Conservation (phyloP, 2,888 invertebrate genomes). For the Prosapia bicincta region DNA sequence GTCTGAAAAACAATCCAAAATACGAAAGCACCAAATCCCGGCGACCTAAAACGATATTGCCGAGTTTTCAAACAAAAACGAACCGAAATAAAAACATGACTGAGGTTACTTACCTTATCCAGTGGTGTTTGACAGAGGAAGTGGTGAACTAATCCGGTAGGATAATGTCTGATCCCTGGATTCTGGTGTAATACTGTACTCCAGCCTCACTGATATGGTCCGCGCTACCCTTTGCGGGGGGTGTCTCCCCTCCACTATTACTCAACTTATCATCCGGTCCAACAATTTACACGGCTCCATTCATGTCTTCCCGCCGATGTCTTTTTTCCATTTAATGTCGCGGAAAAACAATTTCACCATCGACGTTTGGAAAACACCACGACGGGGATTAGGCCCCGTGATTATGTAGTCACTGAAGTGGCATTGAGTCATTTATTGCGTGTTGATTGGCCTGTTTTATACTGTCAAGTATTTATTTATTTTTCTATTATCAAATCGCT, state of each 20-base stretch:
- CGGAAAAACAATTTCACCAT: not conserved
- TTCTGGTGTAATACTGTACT: constrained; percentile 25
- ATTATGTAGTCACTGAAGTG: no score
- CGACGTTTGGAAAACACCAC: not conserved
- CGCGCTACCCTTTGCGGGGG: constrained; percentile 7
- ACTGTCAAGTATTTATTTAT: no score
- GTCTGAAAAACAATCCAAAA: no score
- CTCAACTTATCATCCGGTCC: constrained; percentile 21
- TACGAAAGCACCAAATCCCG: no score
- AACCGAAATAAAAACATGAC: not conserved
- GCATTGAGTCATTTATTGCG: no score
- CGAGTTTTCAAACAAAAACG: no score
- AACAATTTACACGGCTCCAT: constrained; percentile 24
- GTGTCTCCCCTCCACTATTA: constrained; percentile 15
- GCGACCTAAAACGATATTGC: no score
- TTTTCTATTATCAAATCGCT: no score
- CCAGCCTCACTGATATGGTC: constrained; percentile 25
- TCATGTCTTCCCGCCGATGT: constrained; percentile 6
- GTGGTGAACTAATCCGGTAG: constrained; percentile 17
- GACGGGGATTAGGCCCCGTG: no score
- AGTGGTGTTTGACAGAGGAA: constrained; percentile 19
- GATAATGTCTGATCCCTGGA: constrained; percentile 27
- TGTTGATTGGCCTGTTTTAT: no score
- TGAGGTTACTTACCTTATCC: constrained; percentile 25
- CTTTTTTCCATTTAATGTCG: not conserved